phyloP scores from a whole-genome alignment of 2,113 vertebrate genomes.

The Crotalus viridis region DNA sequence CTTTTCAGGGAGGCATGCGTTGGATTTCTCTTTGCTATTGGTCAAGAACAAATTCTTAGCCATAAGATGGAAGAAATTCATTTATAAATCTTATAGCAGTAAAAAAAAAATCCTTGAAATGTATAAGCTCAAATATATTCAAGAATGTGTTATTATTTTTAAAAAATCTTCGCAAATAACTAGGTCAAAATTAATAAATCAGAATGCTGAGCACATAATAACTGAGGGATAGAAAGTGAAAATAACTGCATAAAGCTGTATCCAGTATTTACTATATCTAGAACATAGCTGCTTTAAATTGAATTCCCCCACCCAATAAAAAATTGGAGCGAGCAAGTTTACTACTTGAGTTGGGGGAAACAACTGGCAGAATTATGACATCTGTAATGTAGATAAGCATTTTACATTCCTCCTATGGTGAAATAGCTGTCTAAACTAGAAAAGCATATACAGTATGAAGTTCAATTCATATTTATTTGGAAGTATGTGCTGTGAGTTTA shows the following conservation, averaged over 20 bases:
- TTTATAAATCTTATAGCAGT: background rate
- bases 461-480: background rate
- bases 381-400: slow-evolving; percentile 63
- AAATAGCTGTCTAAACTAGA: background rate
- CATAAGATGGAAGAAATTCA: background rate
- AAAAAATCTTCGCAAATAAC: background rate
- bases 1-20: background rate
- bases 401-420: slow-evolving; percentile 32
- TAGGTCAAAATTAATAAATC: background rate
- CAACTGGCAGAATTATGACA: slow-evolving; percentile 46
- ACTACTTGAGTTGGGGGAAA: slow-evolving; percentile 64
- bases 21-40: background rate
- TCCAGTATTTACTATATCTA: slow-evolving; percentile 16
- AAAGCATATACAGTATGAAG: background rate
- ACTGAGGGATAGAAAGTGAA: slow-evolving; percentile 36
- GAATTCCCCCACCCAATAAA: slow-evolving; percentile 46
- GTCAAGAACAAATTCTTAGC: background rate
- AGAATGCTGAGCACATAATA: background rate
- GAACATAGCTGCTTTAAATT: slow-evolving; percentile 42
- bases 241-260: slow-evolving; percentile 18
- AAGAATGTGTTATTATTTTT: background rate
- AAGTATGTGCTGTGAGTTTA: background rate
- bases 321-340: slow-evolving; percentile 35
- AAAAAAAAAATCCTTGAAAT: background rate
- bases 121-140: background rate